Base-by-base conservation (phyloP, 1,140 invertebrate genomes). In the Meloidogyne floridensis region DNA sequence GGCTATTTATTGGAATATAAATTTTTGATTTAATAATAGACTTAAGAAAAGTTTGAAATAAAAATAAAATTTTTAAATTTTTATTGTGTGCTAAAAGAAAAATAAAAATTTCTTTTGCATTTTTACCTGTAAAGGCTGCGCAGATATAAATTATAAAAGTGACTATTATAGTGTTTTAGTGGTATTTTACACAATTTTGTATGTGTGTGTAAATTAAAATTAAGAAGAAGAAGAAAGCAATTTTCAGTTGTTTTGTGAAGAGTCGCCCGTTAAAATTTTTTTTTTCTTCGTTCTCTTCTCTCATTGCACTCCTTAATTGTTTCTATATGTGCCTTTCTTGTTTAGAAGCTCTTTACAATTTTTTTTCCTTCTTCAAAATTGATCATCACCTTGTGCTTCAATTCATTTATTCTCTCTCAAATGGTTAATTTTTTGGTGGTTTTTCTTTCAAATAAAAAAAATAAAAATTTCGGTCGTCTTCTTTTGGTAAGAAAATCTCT, bases 41-140 rank as follows among this genome's bases (percentile, higher is more conserved):
- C n/a, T n/a, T n/a, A 32, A 32, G 32, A 32, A 32, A 32, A 32
- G 32, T 32, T 32, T 32, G 32, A 32, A 32, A 32, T 32, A 32
- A 32, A 32, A n/a, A n/a, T n/a, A n/a, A n/a, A n/a, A n/a, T 47
- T 47, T 47, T 47, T 47, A 47, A 65, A n/a, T n/a, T 65, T 65
- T 65, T 65, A 65, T 65, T 65, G n/a, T n/a, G 59, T 65, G 59
- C 18, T 65, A 65, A 65, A n/a, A 65, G n/a, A 65, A n/a, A 65
- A n/a, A 65, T 1, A n/a, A 65, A 65, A 32, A 59, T 8, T 6
- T 0, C 7, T 47, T 47, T 47, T 47, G 47, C 56, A n/a, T 65
- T 65, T 65, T 7, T 65, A 65, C 4, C 59, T 65, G 10, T 54
- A 54, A 54, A 54, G 32, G 32, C 53, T 54, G n/a, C 59, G 59